phyloP scores from a whole-genome alignment of 2,888 invertebrate genomes.

The Pomacea canaliculata region DNA sequence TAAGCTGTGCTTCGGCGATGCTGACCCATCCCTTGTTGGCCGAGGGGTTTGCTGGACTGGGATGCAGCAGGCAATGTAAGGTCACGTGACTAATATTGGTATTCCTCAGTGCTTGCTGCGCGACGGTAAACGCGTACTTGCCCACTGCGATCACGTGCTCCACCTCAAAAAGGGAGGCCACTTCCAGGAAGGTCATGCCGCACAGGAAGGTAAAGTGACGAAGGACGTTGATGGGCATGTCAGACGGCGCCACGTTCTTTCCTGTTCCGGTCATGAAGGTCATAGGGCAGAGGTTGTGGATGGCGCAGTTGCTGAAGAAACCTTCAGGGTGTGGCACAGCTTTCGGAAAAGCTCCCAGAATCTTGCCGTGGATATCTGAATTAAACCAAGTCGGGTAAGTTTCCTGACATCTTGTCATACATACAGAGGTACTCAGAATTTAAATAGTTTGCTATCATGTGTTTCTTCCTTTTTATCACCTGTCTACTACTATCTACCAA shows the following conservation, averaged over 20 bases:
- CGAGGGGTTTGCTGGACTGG: slow-evolving; percentile 82
- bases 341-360: slow-evolving; percentile 86
- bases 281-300: slow-evolving; percentile 91
- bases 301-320: slow-evolving; percentile 84
- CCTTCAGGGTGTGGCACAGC: slow-evolving; percentile 78
- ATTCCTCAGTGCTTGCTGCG: slow-evolving; percentile 32
- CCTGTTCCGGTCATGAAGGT: slow-evolving; percentile 84
- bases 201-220: slow-evolving; percentile 72
- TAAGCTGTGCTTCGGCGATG: slow-evolving; percentile 77
- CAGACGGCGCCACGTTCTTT: slow-evolving; percentile 87
- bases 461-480: no score
- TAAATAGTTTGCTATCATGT: background rate
- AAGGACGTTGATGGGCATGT: slow-evolving; percentile 73
- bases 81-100: slow-evolving; percentile 41
- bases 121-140: slow-evolving; percentile 63
- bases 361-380: slow-evolving; percentile 77
- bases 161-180: slow-evolving; percentile 79
- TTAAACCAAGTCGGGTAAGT: slow-evolving; percentile 9
- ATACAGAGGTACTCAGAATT: no score
- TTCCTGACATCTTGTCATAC: no score
- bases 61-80: slow-evolving; percentile 80
- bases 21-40: slow-evolving; percentile 87
- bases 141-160: slow-evolving; percentile 85
- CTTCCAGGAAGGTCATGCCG: slow-evolving; percentile 78
- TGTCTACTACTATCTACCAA: no score